Conservation (phyloP, 64 coral and sea anemone genomes). For the Pachyseris speciosa region DNA sequence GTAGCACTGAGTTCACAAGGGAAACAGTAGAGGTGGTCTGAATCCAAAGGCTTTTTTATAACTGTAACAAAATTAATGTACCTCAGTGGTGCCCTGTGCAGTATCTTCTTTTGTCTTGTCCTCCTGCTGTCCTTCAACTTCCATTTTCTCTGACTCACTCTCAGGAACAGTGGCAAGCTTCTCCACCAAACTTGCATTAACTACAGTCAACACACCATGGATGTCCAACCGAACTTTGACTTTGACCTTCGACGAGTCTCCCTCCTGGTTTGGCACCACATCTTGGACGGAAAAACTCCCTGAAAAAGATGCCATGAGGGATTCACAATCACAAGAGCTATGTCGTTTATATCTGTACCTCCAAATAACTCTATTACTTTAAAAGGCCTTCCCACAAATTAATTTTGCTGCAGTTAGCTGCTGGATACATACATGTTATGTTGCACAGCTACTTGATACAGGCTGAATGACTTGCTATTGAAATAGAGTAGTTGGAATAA, state of each 20-base stretch:
- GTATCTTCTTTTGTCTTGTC: slow-evolving; percentile 57
- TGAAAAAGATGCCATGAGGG: slow-evolving; percentile 22
- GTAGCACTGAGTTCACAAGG: too few species aligned
- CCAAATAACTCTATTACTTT: too few species aligned
- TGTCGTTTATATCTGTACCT: too few species aligned
- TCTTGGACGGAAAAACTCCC: slow-evolving; percentile 93
- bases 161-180: slow-evolving; percentile 67
- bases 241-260: slow-evolving; percentile 92
- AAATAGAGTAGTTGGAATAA: too few species aligned
- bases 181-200: slow-evolving; percentile 86
- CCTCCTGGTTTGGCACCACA: slow-evolving; percentile 84
- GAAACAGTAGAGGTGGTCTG: too few species aligned
- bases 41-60: too few species aligned
- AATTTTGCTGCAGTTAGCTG: too few species aligned
- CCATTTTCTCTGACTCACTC: slow-evolving; percentile 57
- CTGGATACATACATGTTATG: too few species aligned
- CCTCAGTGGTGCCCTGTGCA: neutral
- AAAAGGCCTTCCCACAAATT: too few species aligned
- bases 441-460: too few species aligned
- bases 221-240: slow-evolving; percentile 92
- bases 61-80: neutral
- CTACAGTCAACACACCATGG: slow-evolving; percentile 87
- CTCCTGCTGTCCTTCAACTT: slow-evolving; percentile 66
- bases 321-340: neutral
- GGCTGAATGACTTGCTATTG: too few species aligned